These are phyloP conservation scores for Synanthedon andrenaeformis DNA, from an alignment of 2,888 invertebrate species.

Conservation along the genomic window DNA sequence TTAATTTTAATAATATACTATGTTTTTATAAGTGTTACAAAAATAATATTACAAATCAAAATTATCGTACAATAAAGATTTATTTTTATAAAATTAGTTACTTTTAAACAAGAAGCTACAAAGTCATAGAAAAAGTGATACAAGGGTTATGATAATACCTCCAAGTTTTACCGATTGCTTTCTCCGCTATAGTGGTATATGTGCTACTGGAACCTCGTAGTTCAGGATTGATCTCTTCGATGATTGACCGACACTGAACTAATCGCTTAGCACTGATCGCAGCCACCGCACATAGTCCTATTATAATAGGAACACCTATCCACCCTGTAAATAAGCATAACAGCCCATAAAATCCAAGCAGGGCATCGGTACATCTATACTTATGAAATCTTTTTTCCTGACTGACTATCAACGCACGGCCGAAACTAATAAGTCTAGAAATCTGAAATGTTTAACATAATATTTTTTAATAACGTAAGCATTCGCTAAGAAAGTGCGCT, in stretches of 20 bases:
- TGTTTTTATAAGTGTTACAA: too few relatives aligned
- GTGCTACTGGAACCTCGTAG: conserved; percentile 74
- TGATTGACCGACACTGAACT: conserved; percentile 77
- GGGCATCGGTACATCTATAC: too few relatives aligned
- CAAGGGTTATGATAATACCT: conserved; percentile 37
- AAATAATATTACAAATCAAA: too few relatives aligned
- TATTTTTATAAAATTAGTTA: too few relatives aligned
- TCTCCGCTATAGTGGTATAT: conserved; percentile 75
- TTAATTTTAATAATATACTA: too few relatives aligned
- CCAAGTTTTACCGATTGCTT: conserved; percentile 71
- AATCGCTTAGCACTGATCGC: conserved; percentile 76
- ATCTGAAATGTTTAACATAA: not conserved
- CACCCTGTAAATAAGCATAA: conserved; percentile 63
- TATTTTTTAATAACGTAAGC: not conserved
- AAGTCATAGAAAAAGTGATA: too few relatives aligned
- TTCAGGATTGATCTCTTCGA: conserved; percentile 74
- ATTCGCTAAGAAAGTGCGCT: not conserved
- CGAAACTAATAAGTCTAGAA: too few relatives aligned
- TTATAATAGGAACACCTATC: conserved; percentile 72
- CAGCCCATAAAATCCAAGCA: too few relatives aligned
- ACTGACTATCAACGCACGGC: too few relatives aligned
- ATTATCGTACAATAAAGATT: too few relatives aligned
- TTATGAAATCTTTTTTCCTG: not conserved
- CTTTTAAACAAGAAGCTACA: too few relatives aligned
- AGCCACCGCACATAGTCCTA: conserved; percentile 71